phyloP scores from a whole-genome alignment of 2,113 vertebrate species.

The Baryphthengus martii region DNA sequence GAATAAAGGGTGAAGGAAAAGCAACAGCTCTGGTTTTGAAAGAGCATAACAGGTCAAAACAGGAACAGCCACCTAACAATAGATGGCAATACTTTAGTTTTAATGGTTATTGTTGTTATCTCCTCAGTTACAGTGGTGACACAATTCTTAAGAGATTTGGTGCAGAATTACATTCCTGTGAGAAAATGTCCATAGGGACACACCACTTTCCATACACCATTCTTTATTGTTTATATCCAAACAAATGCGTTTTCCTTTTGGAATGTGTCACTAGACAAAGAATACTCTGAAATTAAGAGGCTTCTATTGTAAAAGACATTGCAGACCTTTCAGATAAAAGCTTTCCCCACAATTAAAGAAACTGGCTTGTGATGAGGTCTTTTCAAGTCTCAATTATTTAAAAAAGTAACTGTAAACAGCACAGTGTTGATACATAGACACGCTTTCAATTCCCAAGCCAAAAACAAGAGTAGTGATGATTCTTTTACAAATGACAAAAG shows the following conservation, averaged over 20 bases:
- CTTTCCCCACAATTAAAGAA: not conserved
- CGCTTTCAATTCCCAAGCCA: not conserved
- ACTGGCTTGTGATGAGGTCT: not conserved
- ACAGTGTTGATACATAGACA: not conserved
- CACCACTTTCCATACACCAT: conserved; percentile 42
- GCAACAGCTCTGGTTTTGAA: conserved; percentile 14
- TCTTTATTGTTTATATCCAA: conserved; percentile 60
- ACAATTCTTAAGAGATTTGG: conserved; percentile 47
- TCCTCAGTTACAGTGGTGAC: conserved; percentile 3
- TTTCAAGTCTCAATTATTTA: not conserved
- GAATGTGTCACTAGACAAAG: conserved; percentile 31
- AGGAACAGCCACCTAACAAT: conserved; percentile 52
- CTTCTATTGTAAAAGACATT: conserved; percentile 16
- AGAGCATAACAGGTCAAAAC: conserved; percentile 3
- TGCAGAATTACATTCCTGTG: conserved; percentile 48
- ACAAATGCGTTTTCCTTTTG: conserved; percentile 55
- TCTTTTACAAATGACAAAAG: not conserved
- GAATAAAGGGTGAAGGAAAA: conserved; percentile 30
- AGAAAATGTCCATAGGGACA: conserved; percentile 54
- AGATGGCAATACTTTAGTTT: conserved; percentile 5
- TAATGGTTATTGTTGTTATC: conserved; percentile 42
- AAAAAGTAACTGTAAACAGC: not conserved
- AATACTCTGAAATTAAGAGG: conserved; percentile 3
- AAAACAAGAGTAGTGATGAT: not conserved
- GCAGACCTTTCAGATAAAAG: not conserved